These are phyloP conservation scores for Sclerurus mexicanus DNA, from an alignment of 2,113 vertebrate species.

Conservation along the genomic window DNA sequence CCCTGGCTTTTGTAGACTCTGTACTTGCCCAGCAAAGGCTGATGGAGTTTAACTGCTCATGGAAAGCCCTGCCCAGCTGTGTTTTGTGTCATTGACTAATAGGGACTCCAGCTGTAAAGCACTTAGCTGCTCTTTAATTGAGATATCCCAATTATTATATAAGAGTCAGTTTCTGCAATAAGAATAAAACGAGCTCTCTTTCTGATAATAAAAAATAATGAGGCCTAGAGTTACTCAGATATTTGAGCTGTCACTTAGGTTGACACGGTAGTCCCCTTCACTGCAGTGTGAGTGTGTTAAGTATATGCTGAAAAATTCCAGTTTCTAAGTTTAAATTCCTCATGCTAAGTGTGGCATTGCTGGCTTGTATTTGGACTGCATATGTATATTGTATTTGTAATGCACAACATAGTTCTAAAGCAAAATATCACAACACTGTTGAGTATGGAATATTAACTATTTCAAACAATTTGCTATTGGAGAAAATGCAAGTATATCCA, in stretches of 20 bases:
- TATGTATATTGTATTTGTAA: not conserved
- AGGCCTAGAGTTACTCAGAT: not conserved
- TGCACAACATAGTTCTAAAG: not conserved
- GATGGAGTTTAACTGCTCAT: not conserved
- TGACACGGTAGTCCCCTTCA: not conserved
- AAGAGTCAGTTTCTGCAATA: not conserved
- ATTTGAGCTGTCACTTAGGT: not conserved
- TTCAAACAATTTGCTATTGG: not conserved
- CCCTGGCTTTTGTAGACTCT: not conserved
- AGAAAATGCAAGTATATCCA: not conserved
- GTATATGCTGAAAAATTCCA: not conserved
- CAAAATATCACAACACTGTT: not conserved
- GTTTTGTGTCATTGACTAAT: not conserved
- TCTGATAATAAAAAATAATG: not conserved
- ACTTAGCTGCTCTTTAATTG: not conserved
- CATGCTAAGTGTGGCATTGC: not conserved
- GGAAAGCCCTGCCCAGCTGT: not conserved
- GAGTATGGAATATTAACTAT: not conserved
- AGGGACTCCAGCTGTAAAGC: not conserved
- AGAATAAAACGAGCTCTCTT: not conserved
- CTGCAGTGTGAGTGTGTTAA: not conserved
- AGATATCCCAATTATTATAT: not conserved
- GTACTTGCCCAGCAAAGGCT: not conserved
- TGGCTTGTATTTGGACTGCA: not conserved
- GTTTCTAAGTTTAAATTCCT: not conserved